Evolutionary conservation across 2,888 invertebrate species (phyloP).

Genomic region (Bhutanitis thaidina): DNA sequence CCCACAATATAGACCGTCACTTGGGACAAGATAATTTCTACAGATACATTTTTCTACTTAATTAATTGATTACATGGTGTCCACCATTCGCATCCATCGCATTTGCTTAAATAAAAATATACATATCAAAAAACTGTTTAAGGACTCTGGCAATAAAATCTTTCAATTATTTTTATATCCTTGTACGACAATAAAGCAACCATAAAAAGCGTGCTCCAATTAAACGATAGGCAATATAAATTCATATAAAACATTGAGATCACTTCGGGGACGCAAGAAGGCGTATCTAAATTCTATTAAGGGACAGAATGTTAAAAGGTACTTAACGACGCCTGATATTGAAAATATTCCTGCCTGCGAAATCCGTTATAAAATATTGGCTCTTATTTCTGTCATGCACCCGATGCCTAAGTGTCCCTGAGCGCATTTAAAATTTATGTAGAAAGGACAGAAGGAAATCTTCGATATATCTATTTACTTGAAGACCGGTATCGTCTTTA

Average conservation of each 20-base stretch:
- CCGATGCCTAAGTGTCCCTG: neutral
- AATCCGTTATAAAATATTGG: slow-evolving; percentile 5
- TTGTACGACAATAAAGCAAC: neutral
- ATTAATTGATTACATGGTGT: too few species aligned
- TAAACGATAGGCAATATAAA: slow-evolving; percentile 6
- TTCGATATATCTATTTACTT: too few species aligned
- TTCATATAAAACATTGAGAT: slow-evolving; percentile 14
- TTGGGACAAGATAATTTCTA: too few species aligned
- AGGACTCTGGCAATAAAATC: too few species aligned
- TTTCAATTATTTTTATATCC: neutral
- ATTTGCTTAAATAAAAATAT: too few species aligned
- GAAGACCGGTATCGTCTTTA: too few species aligned
- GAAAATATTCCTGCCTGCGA: slow-evolving; percentile 8
- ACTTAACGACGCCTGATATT: slow-evolving; percentile 9
- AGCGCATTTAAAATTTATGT: neutral
- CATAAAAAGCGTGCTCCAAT: neutral
- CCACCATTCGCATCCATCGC: too few species aligned
- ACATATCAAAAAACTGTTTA: too few species aligned
- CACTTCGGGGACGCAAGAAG: slow-evolving; percentile 5
- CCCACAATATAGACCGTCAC: too few species aligned
- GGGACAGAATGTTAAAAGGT: slow-evolving; percentile 18
- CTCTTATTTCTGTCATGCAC: neutral
- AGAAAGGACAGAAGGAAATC: too few species aligned
- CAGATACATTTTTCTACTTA: too few species aligned
- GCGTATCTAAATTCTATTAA: slow-evolving; percentile 19